Evolutionary conservation across 2,113 vertebrate genomes (phyloP).

Genomic region (Brachypteracias leptosomus): DNA sequence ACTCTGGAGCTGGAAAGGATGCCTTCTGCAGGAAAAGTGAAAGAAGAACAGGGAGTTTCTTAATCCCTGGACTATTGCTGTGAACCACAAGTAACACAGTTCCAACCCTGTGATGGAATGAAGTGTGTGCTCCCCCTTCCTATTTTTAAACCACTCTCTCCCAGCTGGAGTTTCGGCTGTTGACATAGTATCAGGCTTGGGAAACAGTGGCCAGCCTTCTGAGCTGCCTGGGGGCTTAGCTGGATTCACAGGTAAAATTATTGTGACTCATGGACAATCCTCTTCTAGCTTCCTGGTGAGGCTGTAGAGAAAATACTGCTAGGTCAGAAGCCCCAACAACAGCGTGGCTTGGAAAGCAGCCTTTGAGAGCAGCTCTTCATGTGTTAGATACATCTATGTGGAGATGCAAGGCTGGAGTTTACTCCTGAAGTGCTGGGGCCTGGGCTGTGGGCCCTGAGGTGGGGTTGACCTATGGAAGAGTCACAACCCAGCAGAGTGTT

Average conservation of each 20-base stretch:
- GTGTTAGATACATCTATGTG: background rate
- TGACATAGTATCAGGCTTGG: background rate
- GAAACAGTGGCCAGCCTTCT: background rate
- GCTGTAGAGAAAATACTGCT: background rate
- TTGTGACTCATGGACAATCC: background rate
- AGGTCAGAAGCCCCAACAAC: background rate
- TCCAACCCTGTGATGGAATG: background rate
- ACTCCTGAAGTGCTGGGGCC: too few species aligned
- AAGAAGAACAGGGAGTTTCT: background rate
- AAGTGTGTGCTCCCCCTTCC: background rate
- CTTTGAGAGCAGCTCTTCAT: background rate
- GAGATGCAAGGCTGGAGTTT: background rate
- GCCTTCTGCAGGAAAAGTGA: background rate
- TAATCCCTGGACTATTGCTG: background rate
- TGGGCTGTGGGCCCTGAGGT: too few species aligned
- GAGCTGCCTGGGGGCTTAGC: background rate
- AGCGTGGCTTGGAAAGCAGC: background rate
- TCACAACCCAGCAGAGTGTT: too few species aligned
- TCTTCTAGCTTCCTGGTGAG: background rate
- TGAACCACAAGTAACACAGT: background rate
- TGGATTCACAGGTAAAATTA: conserved; percentile 2
- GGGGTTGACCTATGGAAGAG: too few species aligned
- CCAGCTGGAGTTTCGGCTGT: background rate
- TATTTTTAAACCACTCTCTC: background rate
- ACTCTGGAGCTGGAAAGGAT: background rate